Base-by-base conservation (phyloP, 1,140 invertebrate genomes). In the Dendroctonus valens region DNA sequence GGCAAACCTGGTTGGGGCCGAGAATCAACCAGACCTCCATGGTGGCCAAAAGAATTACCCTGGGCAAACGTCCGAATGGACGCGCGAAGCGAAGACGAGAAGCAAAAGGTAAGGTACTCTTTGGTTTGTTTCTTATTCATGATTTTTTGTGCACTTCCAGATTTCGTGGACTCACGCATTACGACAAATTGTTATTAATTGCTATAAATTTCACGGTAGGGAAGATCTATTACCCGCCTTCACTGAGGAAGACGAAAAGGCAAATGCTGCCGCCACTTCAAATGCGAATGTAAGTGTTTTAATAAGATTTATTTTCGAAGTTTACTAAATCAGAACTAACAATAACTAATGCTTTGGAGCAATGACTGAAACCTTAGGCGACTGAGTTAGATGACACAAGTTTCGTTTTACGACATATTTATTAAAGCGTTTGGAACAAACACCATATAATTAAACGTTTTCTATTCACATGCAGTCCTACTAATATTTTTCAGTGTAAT, bases 41-140 rank as follows among this genome's bases (percentile, higher is more conserved):
- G 96, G 96, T 98, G 96, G 96, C 96, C 96, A 8, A 92, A 92
- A 79, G 95, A 97, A 79, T 82, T 97, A 68, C 95, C 95, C 0
- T 98, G 95, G 95, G 96, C 95, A 14, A 98, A 98, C 83, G 95
- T 98, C 3, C 84, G 96, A 65, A 97, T 97, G 92, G 96, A 98
- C 82, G 96, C 94, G 6, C 83, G 96, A 65, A 89, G 91, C 38
- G 96, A 98, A 77, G 94, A 97, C 69, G 94, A 97, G 76, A 98
- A 98, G 79, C 94, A 97, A 81, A 96, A 96, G 87, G 95, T 97
- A 41, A 41, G 8, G 9, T 57, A 57, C 54, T n/a, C 42, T 2
- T 46, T 46, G 26, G 26, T 26, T 26, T 3, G 3, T 26, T 26
- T 26, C 26, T 26, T 26, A 26, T 26, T 26, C 26, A 26, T 26